phyloP scores from a whole-genome alignment of 2,113 vertebrate species.

The Chaetorhynchus papuensis region DNA sequence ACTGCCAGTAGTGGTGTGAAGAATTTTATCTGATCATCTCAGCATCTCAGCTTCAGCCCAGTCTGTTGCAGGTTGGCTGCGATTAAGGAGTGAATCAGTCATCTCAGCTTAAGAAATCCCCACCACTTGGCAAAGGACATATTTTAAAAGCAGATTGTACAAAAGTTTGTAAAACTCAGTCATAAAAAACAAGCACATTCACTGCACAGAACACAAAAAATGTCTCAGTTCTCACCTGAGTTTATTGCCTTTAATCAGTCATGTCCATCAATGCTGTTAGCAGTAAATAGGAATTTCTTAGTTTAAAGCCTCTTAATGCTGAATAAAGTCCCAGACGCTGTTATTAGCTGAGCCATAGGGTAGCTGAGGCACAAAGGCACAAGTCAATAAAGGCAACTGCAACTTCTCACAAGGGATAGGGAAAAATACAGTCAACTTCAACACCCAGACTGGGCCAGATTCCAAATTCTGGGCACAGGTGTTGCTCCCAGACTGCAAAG shows the following conservation, averaged over 20 bases:
- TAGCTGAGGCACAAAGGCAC: background rate
- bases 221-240: background rate
- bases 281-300: background rate
- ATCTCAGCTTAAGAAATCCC: slow-evolving; percentile 18
- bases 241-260: slow-evolving; percentile 5
- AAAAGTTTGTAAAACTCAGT: background rate
- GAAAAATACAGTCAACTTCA: background rate
- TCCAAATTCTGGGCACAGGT: background rate
- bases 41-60: background rate
- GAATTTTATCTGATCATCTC: slow-evolving; percentile 40
- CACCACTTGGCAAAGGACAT: background rate
- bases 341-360: background rate
- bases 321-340: background rate
- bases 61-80: background rate
- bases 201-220: background rate
- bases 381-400: background rate
- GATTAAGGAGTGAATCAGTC: background rate
- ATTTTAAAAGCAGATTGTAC: background rate
- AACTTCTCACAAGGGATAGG: background rate
- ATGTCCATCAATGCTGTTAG: background rate
- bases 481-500: background rate
- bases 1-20: background rate
- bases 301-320: slow-evolving; percentile 13
- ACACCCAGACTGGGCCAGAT: background rate
- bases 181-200: background rate